Evolutionary conservation across 2,797 vertebrate genomes (phyloP).

Genomic region (Anolis apletophallus): DNA sequence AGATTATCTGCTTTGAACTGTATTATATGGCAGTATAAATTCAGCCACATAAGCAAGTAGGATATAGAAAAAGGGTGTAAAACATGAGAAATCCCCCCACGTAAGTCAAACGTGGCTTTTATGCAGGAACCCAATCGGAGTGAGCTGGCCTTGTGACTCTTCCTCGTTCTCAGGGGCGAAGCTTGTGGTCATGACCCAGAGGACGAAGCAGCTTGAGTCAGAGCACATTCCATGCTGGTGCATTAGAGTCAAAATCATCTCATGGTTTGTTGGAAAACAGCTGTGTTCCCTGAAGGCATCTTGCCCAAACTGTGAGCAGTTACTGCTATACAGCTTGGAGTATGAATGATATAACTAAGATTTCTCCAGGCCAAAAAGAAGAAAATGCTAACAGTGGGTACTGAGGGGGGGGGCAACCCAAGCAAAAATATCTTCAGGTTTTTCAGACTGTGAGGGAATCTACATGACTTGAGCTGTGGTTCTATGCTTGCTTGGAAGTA

Average conservation of each 20-base stretch:
- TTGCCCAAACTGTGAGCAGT: background rate
- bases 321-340: background rate
- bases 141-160: background rate
- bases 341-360: background rate
- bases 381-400: background rate
- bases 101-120: background rate
- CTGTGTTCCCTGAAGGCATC: constrained; percentile 13
- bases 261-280: background rate
- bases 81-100: background rate
- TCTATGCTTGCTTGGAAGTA: background rate
- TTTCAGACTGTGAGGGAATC: background rate
- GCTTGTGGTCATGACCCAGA: background rate
- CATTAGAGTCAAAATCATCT: background rate
- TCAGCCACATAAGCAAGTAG: background rate
- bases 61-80: background rate
- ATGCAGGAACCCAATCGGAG: background rate
- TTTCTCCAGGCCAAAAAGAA: background rate
- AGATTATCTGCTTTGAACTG: no score
- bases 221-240: background rate
- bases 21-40: no score
- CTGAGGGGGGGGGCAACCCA: background rate
- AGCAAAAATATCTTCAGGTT: background rate
- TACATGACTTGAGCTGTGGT: no score
- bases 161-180: background rate
- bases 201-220: constrained; percentile 8